Conservation (phyloP, 2,113 vertebrate species). For the Micronycteris hirsuta region DNA sequence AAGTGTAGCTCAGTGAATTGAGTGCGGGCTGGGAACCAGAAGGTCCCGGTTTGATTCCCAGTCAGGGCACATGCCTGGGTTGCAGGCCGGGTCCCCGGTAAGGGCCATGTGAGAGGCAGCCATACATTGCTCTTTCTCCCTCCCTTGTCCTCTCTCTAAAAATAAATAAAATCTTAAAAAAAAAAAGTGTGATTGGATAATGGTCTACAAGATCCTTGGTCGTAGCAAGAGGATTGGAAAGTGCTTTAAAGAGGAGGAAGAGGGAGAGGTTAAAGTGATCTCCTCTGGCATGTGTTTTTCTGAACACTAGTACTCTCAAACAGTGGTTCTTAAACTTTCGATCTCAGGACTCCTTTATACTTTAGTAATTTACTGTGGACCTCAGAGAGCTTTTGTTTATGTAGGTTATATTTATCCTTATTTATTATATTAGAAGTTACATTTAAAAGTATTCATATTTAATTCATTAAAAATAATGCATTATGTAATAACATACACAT, state of each 20-base stretch:
- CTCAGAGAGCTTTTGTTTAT: not conserved
- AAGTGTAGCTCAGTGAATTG: too few species aligned
- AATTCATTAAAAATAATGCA: slow-evolving; percentile 6
- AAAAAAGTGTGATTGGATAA: not conserved
- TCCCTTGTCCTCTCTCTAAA: too few species aligned
- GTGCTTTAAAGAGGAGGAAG: not conserved
- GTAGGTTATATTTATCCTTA: not conserved
- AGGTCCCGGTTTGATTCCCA: too few species aligned
- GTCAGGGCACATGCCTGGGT: too few species aligned
- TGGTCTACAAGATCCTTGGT: not conserved
- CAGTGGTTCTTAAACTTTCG: not conserved
- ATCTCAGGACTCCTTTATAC: not conserved
- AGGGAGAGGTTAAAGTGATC: not conserved
- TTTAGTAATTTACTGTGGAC: not conserved
- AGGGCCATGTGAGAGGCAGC: too few species aligned
- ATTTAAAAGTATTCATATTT: not conserved
- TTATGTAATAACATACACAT: not conserved
- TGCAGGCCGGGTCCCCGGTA: too few species aligned
- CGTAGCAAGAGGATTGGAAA: not conserved
- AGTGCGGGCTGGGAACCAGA: too few species aligned
- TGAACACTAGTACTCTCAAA: not conserved
- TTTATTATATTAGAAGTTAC: not conserved
- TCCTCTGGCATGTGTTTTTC: not conserved
- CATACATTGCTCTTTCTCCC: too few species aligned
- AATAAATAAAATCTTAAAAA: too few species aligned